Conservation (phyloP, 2,113 vertebrate genomes). For the Cryptoleucopteryx plumbea region DNA sequence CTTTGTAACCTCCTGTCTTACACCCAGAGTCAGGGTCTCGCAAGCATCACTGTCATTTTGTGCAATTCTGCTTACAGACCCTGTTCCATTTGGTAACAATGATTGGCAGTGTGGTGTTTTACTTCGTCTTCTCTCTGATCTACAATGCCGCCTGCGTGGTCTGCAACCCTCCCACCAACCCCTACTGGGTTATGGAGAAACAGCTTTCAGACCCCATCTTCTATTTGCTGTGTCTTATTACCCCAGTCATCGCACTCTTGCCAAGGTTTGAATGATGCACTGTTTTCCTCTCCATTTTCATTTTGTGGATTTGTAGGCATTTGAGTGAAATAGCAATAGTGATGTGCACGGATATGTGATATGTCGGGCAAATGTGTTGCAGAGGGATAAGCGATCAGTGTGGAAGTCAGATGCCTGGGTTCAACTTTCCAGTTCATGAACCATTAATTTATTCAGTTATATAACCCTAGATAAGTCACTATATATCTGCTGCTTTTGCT, state of each 20-base stretch:
- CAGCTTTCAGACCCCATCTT: slow-evolving; percentile 86
- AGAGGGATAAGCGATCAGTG: neutral
- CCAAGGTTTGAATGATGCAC: slow-evolving; percentile 80
- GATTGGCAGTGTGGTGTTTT: slow-evolving; percentile 80
- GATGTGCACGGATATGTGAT: neutral
- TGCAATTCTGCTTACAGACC: slow-evolving; percentile 74
- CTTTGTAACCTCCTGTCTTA: neutral
- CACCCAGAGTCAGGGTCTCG: neutral
- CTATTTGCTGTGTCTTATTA: slow-evolving; percentile 86
- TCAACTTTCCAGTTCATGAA: neutral
- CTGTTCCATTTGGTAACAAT: slow-evolving; percentile 78
- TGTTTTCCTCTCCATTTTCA: neutral
- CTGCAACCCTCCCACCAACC: slow-evolving; percentile 85
- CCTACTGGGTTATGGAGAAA: slow-evolving; percentile 85
- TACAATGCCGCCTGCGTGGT: slow-evolving; percentile 80
- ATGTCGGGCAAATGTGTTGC: neutral
- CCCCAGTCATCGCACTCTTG: slow-evolving; percentile 82
- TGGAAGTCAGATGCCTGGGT: neutral
- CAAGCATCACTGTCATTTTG: neutral
- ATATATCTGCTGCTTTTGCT: neutral
- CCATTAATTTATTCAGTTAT: neutral
- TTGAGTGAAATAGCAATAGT: neutral
- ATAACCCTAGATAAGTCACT: neutral
- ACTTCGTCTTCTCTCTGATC: slow-evolving; percentile 75
- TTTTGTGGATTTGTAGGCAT: neutral